phyloP scores from a whole-genome alignment of 2,113 vertebrate genomes.

The Deroptyus accipitrinus region DNA sequence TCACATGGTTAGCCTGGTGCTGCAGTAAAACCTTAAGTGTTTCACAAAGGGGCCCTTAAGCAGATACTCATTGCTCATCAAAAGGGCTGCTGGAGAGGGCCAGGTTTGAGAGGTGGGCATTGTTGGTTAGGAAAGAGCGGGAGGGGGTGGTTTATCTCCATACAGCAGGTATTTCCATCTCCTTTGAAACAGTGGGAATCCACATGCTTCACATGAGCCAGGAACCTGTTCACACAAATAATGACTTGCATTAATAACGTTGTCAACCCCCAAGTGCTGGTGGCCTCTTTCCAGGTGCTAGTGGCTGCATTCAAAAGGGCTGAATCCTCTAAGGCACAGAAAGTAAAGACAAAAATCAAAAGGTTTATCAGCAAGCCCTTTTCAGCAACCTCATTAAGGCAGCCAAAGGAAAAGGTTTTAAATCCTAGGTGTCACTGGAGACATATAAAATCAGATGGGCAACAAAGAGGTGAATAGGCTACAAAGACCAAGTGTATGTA shows the following conservation, averaged over 20 bases:
- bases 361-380: conserved; percentile 6
- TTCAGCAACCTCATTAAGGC: not conserved
- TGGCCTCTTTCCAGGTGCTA: conserved; percentile 41
- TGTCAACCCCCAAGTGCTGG: conserved; percentile 21
- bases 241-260: conserved; percentile 50
- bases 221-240: not conserved
- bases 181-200: conserved; percentile 33
- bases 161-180: conserved; percentile 19
- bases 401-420: conserved; percentile 11
- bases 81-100: not conserved
- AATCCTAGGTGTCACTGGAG: not conserved
- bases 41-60: not conserved
- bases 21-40: not conserved
- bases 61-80: not conserved
- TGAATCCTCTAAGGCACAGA: not conserved
- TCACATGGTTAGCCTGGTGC: not conserved
- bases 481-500: not conserved
- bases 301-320: conserved; percentile 22
- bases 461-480: not conserved
- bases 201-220: not conserved
- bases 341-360: conserved; percentile 39
- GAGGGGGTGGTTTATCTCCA: not conserved
- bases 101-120: not conserved
- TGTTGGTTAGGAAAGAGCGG: not conserved
- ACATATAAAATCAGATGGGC: not conserved